Evolutionary conservation across 2,797 vertebrate genomes (phyloP).

Genomic region (Chlorospingus flavigularis): DNA sequence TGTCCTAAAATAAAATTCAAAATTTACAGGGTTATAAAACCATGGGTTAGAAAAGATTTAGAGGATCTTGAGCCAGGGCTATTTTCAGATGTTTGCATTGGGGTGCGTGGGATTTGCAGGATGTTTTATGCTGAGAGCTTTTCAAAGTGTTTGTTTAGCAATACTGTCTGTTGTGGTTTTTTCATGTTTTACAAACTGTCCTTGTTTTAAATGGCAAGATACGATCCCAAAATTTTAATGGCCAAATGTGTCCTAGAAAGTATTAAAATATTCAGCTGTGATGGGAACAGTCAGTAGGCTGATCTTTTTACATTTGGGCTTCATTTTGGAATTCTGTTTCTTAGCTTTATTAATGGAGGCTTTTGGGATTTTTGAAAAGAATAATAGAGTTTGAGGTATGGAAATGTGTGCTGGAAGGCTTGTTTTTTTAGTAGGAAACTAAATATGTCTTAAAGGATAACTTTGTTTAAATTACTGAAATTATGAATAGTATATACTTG

Average conservation of each 20-base stretch:
- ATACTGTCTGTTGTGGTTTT: neutral
- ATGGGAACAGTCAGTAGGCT: neutral
- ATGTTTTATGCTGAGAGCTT: conserved; percentile 19
- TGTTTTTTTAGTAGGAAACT: neutral
- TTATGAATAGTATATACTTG: neutral
- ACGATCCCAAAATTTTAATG: neutral
- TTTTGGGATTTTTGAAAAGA: neutral
- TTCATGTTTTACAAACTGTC: neutral
- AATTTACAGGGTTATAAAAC: conserved; percentile 38
- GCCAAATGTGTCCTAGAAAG: neutral
- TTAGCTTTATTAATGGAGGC: neutral
- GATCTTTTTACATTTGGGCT: neutral
- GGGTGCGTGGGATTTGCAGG: neutral
- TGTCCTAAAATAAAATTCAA: neutral
- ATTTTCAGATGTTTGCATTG: conserved; percentile 1
- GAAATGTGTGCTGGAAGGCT: neutral
- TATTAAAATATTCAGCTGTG: conserved; percentile 20
- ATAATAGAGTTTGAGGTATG: conserved; percentile 23
- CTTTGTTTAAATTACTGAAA: conserved; percentile 7
- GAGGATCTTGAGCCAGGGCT: neutral
- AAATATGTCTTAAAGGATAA: conserved; percentile 32
- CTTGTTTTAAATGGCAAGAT: neutral
- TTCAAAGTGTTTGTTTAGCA: conserved; percentile 12
- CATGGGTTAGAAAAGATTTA: neutral
- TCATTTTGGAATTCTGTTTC: neutral